phyloP scores from a whole-genome alignment of 2,113 vertebrate species.

The Etheostoma spectabile region DNA sequence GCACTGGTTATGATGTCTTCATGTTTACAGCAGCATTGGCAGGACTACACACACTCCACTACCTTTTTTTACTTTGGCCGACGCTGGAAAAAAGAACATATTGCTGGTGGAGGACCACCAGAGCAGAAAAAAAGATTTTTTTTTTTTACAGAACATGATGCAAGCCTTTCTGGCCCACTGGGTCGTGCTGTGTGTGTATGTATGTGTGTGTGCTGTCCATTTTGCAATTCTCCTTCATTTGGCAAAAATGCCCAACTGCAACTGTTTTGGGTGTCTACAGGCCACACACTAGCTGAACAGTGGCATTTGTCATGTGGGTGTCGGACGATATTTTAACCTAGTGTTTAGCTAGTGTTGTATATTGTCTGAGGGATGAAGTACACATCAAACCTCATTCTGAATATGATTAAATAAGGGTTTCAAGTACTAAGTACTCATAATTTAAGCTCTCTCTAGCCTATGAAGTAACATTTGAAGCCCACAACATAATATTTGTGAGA shows the following conservation, averaged over 20 bases:
- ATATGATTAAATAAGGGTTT: constrained; percentile 49
- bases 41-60: constrained; percentile 49
- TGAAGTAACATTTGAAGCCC: constrained; percentile 19
- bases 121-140: constrained; percentile 5
- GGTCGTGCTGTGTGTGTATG: constrained; percentile 16
- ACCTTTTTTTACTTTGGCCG: constrained; percentile 28
- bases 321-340: constrained; percentile 15
- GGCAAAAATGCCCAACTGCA: constrained; percentile 33
- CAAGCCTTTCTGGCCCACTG: constrained; percentile 59
- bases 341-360: constrained; percentile 27
- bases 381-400: constrained; percentile 34
- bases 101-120: constrained; percentile 62
- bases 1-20: constrained; percentile 47
- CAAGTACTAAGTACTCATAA: constrained; percentile 35
- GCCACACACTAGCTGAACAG: constrained; percentile 36
- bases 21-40: constrained; percentile 63
- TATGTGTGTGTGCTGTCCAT: constrained; percentile 32
- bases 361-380: constrained; percentile 34
- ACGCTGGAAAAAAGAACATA: constrained; percentile 54
- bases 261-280: constrained; percentile 47
- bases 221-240: constrained; percentile 48
- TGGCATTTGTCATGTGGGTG: constrained; percentile 65
- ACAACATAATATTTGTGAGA: constrained; percentile 30
- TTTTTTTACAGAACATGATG: constrained; percentile 36
- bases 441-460: constrained; percentile 18